phyloP scores from a whole-genome alignment of 2,113 vertebrate genomes.

The Atherinomorus stipes region DNA sequence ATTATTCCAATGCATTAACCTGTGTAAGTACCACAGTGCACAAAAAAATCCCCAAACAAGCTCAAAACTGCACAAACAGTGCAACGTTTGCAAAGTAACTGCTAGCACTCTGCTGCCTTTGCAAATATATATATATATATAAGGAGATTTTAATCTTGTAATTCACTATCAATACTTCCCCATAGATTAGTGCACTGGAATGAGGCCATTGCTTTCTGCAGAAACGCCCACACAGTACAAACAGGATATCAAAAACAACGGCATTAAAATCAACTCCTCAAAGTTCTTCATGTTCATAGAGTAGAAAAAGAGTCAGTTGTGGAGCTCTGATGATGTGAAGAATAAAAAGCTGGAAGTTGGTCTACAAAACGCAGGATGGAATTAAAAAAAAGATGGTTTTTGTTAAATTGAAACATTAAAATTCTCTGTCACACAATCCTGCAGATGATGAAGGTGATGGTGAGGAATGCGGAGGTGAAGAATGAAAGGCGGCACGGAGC shows the following conservation, averaged over 20 bases:
- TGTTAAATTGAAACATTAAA: constrained; percentile 15
- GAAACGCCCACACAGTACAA: constrained; percentile 45
- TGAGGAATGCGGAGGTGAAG: not conserved
- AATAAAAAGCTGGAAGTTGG: not conserved
- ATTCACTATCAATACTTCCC: constrained; percentile 44
- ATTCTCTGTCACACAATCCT: constrained; percentile 49
- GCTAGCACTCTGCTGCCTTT: constrained; percentile 25
- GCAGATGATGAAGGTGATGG: not conserved
- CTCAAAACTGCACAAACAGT: constrained; percentile 20
- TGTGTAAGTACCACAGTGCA: constrained; percentile 51
- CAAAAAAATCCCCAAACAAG: constrained; percentile 14
- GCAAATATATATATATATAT: constrained; percentile 1
- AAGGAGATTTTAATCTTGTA: constrained; percentile 40
- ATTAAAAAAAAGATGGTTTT: constrained; percentile 16
- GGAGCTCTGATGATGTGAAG: constrained; percentile 12
- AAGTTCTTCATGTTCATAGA: constrained; percentile 73
- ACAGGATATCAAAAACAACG: constrained; percentile 41
- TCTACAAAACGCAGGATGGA: constrained; percentile 1
- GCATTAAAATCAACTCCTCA: constrained; percentile 22
- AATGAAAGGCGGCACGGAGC: not conserved
- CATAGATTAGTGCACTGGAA: constrained; percentile 66
- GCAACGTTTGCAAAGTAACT: constrained; percentile 18
- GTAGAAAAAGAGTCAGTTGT: constrained; percentile 20
- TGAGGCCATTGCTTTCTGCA: constrained; percentile 31
- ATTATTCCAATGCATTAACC: constrained; percentile 63